Conservation (phyloP, 1,140 invertebrate species). For the Plodia interpunctella region DNA sequence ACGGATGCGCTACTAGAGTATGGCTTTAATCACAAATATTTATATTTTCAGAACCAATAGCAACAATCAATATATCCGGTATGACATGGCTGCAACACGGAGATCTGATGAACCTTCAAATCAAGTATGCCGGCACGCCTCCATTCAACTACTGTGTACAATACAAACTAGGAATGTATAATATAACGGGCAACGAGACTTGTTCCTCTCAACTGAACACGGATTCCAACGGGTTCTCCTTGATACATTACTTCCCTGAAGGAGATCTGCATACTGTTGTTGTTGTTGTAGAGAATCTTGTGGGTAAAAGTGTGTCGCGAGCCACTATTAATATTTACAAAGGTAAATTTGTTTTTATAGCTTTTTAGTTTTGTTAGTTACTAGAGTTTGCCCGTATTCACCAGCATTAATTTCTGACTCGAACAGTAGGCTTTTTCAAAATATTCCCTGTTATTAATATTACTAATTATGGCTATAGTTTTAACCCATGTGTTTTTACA, state of each 20-base stretch:
- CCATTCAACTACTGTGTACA: constrained; percentile 83
- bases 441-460: too few species aligned
- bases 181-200: constrained; percentile 87
- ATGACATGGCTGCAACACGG: constrained; percentile 89
- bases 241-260: constrained; percentile 82
- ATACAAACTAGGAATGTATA: constrained; percentile 82
- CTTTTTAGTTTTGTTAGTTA: too few species aligned
- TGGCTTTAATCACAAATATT: too few species aligned
- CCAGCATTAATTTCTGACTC: too few species aligned
- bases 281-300: constrained; percentile 85
- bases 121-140: constrained; percentile 84
- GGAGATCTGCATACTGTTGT: constrained; percentile 83
- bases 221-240: constrained; percentile 79
- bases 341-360: constrained; percentile 74
- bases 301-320: constrained; percentile 81
- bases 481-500: too few species aligned
- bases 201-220: constrained; percentile 70
- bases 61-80: constrained; percentile 81
- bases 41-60: constrained; percentile 80
- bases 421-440: too few species aligned
- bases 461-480: too few species aligned
- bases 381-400: too few species aligned
- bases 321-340: constrained; percentile 88
- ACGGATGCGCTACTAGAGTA: too few species aligned
- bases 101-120: constrained; percentile 83